Conservation (phyloP, 2,113 vertebrate species). For the Gadus macrocephalus region DNA sequence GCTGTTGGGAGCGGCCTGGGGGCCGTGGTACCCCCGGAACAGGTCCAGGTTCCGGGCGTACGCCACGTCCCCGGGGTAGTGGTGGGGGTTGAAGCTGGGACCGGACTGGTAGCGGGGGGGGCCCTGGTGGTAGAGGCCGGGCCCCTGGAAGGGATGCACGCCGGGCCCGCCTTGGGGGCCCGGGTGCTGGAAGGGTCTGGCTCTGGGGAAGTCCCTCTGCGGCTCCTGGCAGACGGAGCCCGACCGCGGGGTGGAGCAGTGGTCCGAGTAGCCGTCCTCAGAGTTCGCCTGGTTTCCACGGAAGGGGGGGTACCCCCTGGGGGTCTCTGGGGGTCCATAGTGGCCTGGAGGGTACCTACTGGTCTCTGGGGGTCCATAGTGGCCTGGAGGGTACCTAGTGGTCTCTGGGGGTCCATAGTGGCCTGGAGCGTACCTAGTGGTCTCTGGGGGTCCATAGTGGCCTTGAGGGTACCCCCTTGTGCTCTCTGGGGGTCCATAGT, state of each 20-base stretch:
- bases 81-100: constrained; percentile 46
- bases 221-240: constrained; percentile 65
- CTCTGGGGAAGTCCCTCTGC: constrained; percentile 40
- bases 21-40: constrained; percentile 57
- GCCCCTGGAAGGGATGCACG: constrained; percentile 35
- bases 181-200: constrained; percentile 36
- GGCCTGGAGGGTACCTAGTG: constrained; percentile 29
- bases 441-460: constrained; percentile 49
- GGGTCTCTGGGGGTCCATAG: constrained; percentile 48
- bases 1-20: constrained; percentile 46
- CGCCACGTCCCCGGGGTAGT: constrained; percentile 50
- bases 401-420: constrained; percentile 46
- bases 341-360: constrained; percentile 28
- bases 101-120: constrained; percentile 20
- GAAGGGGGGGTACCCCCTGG: constrained; percentile 30
- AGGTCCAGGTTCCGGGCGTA: constrained; percentile 42
- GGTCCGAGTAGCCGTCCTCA: constrained; percentile 80
- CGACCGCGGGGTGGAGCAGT: constrained; percentile 73
- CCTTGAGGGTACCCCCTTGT: constrained; percentile 29
- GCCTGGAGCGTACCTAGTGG: constrained; percentile 35
- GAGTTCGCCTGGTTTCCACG: constrained; percentile 62
- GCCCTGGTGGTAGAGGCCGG: neutral
- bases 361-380: constrained; percentile 48
- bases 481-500: constrained; percentile 44
- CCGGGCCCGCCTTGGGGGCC: constrained; percentile 40